A percentile compares a stretch with the other conserved stretches of the same genome.
Evolutionary conservation across 2,113 vertebrate genomes (phyloP).

Genomic region (Leucopsar rothschildi): DNA sequence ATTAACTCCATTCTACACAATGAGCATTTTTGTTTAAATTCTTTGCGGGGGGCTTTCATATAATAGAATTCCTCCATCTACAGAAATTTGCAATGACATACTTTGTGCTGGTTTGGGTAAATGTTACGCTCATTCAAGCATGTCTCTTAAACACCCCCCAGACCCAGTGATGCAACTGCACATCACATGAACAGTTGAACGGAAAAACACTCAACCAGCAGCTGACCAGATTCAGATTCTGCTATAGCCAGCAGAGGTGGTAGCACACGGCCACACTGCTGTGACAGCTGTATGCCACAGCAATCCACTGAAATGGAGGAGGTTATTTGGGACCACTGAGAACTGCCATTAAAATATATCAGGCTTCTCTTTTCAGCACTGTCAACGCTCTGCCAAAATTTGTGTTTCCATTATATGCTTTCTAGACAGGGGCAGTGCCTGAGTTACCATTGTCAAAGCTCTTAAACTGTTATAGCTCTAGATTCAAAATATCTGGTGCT

Average conservation of each 20-base stretch:
- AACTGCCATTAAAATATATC: background rate
- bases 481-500: background rate
- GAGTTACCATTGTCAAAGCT: background rate
- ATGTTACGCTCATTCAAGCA: background rate
- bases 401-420: background rate
- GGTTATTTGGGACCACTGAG: background rate
- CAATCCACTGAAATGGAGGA: background rate
- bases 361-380: background rate
- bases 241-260: background rate
- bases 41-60: fast-evolving
- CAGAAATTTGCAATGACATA: background rate
- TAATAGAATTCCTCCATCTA: background rate
- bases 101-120: background rate
- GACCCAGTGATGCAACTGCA: background rate
- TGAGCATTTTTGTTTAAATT: background rate
- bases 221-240: background rate
- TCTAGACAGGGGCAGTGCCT: background rate
- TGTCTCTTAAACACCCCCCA: fast-evolving
- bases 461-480: background rate
- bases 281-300: background rate
- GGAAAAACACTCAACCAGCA: background rate
- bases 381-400: background rate
- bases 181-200: fast-evolving
- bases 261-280: background rate
- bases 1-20: background rate